A percentile compares a stretch with the other conserved stretches of the same genome.
Conservation (phyloP, 2,888 invertebrate species). For the Cinara cedri region DNA sequence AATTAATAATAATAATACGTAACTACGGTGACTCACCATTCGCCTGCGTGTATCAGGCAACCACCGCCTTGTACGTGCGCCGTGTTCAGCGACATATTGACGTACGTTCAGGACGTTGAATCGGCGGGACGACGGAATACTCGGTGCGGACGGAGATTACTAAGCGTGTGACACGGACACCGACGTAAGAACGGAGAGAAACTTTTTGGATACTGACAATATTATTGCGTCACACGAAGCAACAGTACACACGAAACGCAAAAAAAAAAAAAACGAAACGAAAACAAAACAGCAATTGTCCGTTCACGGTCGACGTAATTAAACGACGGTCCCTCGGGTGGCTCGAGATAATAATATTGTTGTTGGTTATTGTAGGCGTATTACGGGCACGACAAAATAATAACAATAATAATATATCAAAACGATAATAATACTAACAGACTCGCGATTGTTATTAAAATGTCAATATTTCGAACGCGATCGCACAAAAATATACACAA, state of each 20-base stretch:
- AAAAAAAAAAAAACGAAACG: neutral
- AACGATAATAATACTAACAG: no score
- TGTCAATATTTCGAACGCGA: no score
- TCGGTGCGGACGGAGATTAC: no score
- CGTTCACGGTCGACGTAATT: no score
- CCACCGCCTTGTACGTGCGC: slow-evolving; percentile 89
- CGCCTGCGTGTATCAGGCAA: slow-evolving; percentile 92
- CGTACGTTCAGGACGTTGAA: neutral
- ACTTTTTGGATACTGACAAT: neutral
- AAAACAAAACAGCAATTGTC: no score
- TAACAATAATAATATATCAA: neutral
- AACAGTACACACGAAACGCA: neutral
- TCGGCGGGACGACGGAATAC: neutral
- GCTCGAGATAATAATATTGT: no score
- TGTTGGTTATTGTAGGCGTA: no score
- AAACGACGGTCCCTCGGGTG: no score
- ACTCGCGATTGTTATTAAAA: no score
- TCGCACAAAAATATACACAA: no score
- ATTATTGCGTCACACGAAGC: slow-evolving; percentile 12
- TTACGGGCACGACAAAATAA: neutral
- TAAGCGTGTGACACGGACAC: neutral
- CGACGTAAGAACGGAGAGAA: neutral
- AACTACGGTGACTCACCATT: slow-evolving; percentile 76
- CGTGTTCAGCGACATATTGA: slow-evolving; percentile 89
- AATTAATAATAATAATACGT: neutral